Base-by-base conservation (phyloP, 2,797 vertebrate species). In the Centropyge bicolor region DNA sequence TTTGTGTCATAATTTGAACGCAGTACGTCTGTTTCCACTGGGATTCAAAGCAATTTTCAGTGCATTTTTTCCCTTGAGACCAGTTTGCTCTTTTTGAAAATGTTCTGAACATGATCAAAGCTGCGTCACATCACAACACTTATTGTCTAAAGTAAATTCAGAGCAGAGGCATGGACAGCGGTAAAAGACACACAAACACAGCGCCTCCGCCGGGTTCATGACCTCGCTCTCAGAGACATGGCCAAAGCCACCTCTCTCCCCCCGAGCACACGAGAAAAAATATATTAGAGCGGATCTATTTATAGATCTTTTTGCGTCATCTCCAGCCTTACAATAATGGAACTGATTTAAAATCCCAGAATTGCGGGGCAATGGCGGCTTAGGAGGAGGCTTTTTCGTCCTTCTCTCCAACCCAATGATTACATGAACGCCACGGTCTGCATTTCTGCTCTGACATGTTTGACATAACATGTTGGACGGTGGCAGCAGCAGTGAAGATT, bases 241-340 rank as follows among this genome's bases (percentile, higher is more conserved):
- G 38, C 66, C 27, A 22, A 48, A 75, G 59, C 74, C 54, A 80
- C 62, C 64, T 66, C 62, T 59, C 40, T 51, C 46, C 35, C 40
- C 36, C 49, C 9, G 8, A 24, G 73, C 74, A 61, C 45, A 62
- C 7, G 64, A 59, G 19, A 46, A 76, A 72, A 82, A 48, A 73
- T 73, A 74, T 63, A 86, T 85, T 55, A 79, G 49, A 81, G 51
- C 62, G 12, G 71, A 72, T 41, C 84, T 87, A 88, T 91, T 90
- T 85, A 79, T 88, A 83, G 86, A 80, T 66, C 86, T 67, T 74
- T 80, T 91, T 80, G 80, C 46, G 70, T 91, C 81, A 86, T 78
- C 69, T 62, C 6, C 67, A 70, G 64, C 36, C 51, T 80, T 76
- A 80, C 67, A 76, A 80, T 86, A 84, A 90, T 67, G 77, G 70